phyloP scores from a whole-genome alignment of 2,797 vertebrate genomes.

The Myripristis murdjan region DNA sequence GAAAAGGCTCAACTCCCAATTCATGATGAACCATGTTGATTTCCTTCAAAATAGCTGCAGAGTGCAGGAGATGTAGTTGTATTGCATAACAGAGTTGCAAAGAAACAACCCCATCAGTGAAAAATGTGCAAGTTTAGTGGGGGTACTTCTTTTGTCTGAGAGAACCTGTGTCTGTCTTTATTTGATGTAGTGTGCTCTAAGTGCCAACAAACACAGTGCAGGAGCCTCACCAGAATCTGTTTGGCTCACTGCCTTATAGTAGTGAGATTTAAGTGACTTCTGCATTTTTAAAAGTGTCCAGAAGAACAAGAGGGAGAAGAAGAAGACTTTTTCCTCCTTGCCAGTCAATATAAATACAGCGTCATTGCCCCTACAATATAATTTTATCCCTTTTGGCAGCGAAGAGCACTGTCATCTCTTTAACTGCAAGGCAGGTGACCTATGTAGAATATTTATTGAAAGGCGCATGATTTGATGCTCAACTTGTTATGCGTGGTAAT shows the following conservation, averaged over 20 bases:
- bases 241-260: constrained; percentile 1
- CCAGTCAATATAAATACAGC: constrained; percentile 39
- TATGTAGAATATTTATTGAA: constrained; percentile 34
- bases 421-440: constrained; percentile 40
- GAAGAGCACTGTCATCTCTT: constrained; percentile 29
- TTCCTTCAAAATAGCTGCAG: constrained; percentile 7
- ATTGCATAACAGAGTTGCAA: not conserved
- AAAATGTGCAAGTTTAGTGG: not conserved
- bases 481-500: constrained; percentile 28
- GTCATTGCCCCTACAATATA: not conserved
- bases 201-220: not conserved
- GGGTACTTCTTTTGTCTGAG: not conserved
- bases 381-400: not conserved
- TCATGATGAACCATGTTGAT: constrained; percentile 19
- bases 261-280: constrained; percentile 29
- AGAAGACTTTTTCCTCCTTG: not conserved
- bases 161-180: constrained; percentile 2
- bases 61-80: not conserved
- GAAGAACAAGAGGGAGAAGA: not conserved
- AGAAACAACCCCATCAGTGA: not conserved
- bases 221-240: not conserved
- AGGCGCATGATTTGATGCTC: constrained; percentile 20
- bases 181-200: too few species aligned
- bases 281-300: not conserved
- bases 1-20: constrained; percentile 18